Conservation (phyloP, 2,888 invertebrate species). For the Odontocolon sp. region DNA sequence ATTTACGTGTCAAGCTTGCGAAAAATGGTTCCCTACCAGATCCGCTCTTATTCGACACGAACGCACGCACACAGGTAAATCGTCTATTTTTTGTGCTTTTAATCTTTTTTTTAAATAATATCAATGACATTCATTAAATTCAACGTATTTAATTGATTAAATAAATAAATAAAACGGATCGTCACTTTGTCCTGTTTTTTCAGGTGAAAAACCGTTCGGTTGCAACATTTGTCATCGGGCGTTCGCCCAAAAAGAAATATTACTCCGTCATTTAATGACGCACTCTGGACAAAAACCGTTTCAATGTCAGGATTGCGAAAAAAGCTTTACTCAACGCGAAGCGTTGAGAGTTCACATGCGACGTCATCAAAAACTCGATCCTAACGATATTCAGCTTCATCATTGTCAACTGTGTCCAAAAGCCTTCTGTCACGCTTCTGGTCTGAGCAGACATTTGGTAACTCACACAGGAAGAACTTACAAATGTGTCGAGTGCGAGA, state of each 20-base stretch:
- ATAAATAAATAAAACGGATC: conserved; percentile 68
- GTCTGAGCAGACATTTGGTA: conserved; percentile 86
- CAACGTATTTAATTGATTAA: conserved; percentile 69
- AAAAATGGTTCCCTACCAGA: conserved; percentile 86
- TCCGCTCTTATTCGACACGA: conserved; percentile 87
- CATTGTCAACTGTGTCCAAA: conserved; percentile 86
- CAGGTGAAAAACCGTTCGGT: conserved; percentile 79
- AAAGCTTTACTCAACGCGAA: conserved; percentile 88
- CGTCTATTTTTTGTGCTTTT: not conserved
- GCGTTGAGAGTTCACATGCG: conserved; percentile 85
- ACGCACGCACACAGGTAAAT: conserved; percentile 85
- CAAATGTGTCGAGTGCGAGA: conserved; percentile 85
- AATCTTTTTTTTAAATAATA: too few species aligned
- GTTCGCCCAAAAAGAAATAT: conserved; percentile 89
- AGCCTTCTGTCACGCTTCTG: conserved; percentile 84
- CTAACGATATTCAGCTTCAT: conserved; percentile 84
- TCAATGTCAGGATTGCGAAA: conserved; percentile 85
- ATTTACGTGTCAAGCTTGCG: conserved; percentile 84
- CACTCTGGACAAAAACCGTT: conserved; percentile 85
- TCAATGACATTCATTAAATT: conserved; percentile 81
- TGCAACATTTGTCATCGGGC: conserved; percentile 83
- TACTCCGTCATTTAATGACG: conserved; percentile 79
- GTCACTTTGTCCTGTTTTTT: conserved; percentile 23
- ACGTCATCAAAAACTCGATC: conserved; percentile 83
- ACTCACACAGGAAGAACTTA: conserved; percentile 86